phyloP scores from a whole-genome alignment of 2,113 vertebrate genomes.

The Motacilla alba region DNA sequence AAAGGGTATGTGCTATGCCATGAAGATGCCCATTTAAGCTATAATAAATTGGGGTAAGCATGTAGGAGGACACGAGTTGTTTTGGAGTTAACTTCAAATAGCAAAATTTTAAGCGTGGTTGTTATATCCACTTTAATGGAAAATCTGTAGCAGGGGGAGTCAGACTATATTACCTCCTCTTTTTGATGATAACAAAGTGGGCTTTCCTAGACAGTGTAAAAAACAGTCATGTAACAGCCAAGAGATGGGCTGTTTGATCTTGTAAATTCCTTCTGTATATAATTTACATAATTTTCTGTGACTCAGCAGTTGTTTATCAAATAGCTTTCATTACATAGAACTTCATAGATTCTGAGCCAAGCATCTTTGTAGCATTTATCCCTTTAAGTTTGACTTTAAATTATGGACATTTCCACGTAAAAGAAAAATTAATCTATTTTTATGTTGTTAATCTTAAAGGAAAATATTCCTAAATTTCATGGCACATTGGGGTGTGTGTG shows the following conservation, averaged over 20 bases:
- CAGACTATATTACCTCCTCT: not conserved
- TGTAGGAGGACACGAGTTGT: not conserved
- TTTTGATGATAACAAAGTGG: not conserved
- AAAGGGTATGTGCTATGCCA: not conserved
- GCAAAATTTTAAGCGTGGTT: not conserved
- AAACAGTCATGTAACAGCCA: not conserved
- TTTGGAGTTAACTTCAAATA: not conserved
- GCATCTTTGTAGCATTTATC: not conserved
- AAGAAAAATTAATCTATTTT: not conserved
- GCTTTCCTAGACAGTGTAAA: not conserved
- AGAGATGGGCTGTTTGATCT: not conserved
- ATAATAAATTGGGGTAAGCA: not conserved
- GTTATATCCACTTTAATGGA: not conserved
- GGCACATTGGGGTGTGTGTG: not conserved
- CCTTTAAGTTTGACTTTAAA: not conserved
- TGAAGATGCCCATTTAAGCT: not conserved
- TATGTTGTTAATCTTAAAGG: not conserved
- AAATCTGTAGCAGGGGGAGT: not conserved
- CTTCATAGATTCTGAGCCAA: not conserved
- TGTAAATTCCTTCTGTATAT: not conserved
- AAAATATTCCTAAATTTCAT: not conserved
- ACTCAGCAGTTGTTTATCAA: constrained; percentile 1
- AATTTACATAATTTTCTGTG: not conserved
- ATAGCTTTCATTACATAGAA: not conserved
- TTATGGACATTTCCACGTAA: not conserved